Conservation (phyloP, 2,113 vertebrate genomes). For the Rostratula benghalensis region DNA sequence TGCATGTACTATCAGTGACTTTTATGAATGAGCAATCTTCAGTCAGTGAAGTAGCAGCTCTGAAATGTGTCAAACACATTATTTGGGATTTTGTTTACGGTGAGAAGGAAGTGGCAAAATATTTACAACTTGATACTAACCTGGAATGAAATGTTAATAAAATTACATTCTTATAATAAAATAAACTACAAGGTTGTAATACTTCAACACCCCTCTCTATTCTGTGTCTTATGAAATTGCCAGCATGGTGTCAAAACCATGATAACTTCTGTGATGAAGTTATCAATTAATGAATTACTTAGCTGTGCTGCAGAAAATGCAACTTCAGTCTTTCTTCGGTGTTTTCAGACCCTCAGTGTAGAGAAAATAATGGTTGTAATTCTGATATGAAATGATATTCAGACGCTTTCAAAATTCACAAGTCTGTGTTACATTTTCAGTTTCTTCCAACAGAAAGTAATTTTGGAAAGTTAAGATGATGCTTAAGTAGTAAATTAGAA, state of each 20-base stretch:
- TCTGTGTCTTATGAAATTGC: not conserved
- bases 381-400: not conserved
- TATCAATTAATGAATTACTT: too few relatives aligned
- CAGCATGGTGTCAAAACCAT: not conserved
- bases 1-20: not conserved
- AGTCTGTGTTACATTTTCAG: not conserved
- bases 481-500: not conserved
- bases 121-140: not conserved
- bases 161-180: not conserved
- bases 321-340: not conserved
- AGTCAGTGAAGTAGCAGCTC: not conserved
- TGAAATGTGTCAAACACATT: not conserved
- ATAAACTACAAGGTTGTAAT: not conserved
- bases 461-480: not conserved
- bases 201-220: rapidly evolving
- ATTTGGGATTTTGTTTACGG: not conserved
- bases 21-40: not conserved
- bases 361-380: not conserved
- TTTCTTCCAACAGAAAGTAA: not conserved
- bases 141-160: not conserved
- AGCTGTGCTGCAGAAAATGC: not conserved
- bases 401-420: not conserved
- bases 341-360: not conserved
- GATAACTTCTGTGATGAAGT: not conserved
- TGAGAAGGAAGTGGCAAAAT: not conserved